Evolutionary conservation across 2,888 invertebrate species (phyloP).

Genomic region (Spodoptera exigua): DNA sequence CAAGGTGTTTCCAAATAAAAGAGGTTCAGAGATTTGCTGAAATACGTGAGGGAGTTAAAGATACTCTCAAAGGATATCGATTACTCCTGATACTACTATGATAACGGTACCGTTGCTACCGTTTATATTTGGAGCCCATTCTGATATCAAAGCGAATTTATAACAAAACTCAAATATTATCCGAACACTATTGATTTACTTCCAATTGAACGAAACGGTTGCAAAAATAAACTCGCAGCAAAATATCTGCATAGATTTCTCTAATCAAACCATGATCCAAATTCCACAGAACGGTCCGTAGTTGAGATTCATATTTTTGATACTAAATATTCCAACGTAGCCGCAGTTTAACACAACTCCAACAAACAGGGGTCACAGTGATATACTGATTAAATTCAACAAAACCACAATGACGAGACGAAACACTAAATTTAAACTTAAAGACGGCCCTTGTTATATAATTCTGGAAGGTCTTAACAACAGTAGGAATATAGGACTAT

Average conservation of each 20-base stretch:
- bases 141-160: conserved; percentile 25
- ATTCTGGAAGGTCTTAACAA: conserved; percentile 73
- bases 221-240: conserved; percentile 41
- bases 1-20: conserved; percentile 14
- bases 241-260: conserved; percentile 45
- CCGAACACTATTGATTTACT: conserved; percentile 27
- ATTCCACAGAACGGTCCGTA: conserved; percentile 35
- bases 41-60: conserved; percentile 15
- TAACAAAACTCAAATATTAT: conserved; percentile 29
- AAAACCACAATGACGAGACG: conserved; percentile 61
- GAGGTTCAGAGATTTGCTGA: conserved; percentile 4
- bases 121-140: conserved; percentile 24
- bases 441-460: conserved; percentile 66
- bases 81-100: conserved; percentile 15
- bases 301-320: conserved; percentile 35
- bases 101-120: conserved; percentile 16
- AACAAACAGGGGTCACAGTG: conserved; percentile 46
- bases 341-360: conserved; percentile 24
- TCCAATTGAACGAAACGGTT: conserved; percentile 10
- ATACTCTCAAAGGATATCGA: conserved; percentile 26
- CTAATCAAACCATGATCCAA: conserved; percentile 41
- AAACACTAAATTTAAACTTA: conserved; percentile 67
- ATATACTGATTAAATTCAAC: conserved; percentile 60
- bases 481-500: conserved; percentile 76
- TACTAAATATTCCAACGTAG: conserved; percentile 27